Base-by-base conservation (phyloP, 2,113 vertebrate species). In the Plestiodon gilberti region DNA sequence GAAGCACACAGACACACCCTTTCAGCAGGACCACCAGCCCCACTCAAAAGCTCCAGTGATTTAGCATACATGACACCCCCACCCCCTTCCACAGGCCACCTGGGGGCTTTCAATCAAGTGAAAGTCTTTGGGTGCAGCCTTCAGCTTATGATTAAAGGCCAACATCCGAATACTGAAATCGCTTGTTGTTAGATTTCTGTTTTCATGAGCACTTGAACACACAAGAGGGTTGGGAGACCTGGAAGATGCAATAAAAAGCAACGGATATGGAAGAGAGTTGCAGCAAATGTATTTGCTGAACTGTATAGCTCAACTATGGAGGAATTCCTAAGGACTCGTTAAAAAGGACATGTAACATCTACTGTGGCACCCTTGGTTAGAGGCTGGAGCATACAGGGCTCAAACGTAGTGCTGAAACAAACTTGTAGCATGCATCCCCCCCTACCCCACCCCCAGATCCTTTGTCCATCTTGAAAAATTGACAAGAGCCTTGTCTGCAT, bases 81-180 rank as follows among this genome's bases (percentile, higher is more conserved):
- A 92, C 83, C 35, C 14, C 71, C 59, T 64, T 76, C 55, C 40
- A 6, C 14, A 61, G n/a, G 28, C 52, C 52, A 67, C 35, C 48
- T 40, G 52, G 71, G 61, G 43, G 71, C 59, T 64, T 84, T 64
- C 30, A 75, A 23, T 75, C 55, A 84, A 76, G 20, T 82, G 78
- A 89, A 71, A 59, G 2, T 64, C 64, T 3, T 69, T n/a, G 13
- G 76, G 89, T 86, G 88, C 57, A 83, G 83, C 78, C 84, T 86
- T 90, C 87, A 81, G 71, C 89, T 87, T 35, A 22, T 64, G 87
- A 90, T 93, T 78, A 90, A 94, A 88, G 89, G 85, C 90, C 35
- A 7, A 85, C 92, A 22, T 90, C 87, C 61, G 84, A 75, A 86
- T 93, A 89, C 85, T 22, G 81, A 80, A 71, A 61, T 86, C 88